phyloP scores from a whole-genome alignment of 64 coral and sea anemone species.

The Stylophora pistillata region DNA sequence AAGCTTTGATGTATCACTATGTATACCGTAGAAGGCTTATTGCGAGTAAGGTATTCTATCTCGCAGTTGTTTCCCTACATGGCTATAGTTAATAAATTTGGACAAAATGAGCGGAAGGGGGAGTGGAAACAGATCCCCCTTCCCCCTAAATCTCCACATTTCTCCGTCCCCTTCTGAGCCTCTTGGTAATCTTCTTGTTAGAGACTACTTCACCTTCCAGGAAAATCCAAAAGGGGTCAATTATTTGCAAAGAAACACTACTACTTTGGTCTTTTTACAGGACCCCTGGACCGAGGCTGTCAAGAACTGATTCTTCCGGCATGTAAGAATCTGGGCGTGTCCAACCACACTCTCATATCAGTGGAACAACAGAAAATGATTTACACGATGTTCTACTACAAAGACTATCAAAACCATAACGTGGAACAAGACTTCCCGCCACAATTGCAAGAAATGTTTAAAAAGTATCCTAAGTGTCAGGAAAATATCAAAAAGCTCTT shows the following conservation, averaged over 20 bases:
- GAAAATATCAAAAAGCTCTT: slow-evolving; percentile 30
- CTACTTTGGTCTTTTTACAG: background rate
- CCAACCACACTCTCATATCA: slow-evolving; percentile 6
- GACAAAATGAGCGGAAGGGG: no score
- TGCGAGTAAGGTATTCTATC: no score
- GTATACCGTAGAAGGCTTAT: no score
- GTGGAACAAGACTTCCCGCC: background rate
- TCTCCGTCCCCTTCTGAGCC: no score
- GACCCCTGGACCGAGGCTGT: slow-evolving; percentile 10
- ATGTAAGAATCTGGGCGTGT: slow-evolving; percentile 28
- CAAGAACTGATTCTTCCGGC: slow-evolving; percentile 16
- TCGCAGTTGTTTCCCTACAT: no score
- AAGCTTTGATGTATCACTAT: no score
- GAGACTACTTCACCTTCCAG: no score
- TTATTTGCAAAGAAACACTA: background rate
- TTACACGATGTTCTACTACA: background rate
- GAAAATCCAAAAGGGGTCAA: background rate
- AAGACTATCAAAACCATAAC: no score
- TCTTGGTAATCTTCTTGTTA: no score
- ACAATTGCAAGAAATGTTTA: background rate
- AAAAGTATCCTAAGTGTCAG: slow-evolving; percentile 39
- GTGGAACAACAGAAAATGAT: background rate
- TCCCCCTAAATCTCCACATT: no score
- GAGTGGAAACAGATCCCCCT: no score
- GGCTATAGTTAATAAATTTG: no score